Conservation (phyloP, 2,888 invertebrate species). For the Drosophila paramelanica region DNA sequence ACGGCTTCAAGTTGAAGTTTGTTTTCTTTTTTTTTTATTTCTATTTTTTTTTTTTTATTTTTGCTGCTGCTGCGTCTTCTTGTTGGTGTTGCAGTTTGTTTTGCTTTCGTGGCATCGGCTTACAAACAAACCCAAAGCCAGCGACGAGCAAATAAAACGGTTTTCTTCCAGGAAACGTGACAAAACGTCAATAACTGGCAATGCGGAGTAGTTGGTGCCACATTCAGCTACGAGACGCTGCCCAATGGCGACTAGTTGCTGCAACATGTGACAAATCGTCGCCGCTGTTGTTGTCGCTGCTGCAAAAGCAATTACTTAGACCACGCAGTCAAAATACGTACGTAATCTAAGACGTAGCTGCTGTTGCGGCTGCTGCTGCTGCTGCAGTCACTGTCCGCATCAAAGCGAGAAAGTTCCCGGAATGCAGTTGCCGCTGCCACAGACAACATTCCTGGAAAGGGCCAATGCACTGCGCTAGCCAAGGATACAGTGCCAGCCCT, state of each 20-base stretch:
- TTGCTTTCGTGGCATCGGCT: conserved; percentile 68
- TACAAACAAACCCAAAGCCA: conserved; percentile 75
- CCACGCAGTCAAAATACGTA: conserved; percentile 54
- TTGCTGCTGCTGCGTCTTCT: conserved; percentile 6
- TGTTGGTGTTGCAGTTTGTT: conserved; percentile 58
- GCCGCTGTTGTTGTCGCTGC: conserved; percentile 32
- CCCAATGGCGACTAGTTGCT: conserved; percentile 49
- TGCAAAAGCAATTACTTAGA: conserved; percentile 69
- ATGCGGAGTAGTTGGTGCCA: conserved; percentile 47
- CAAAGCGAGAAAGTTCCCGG: conserved; percentile 53
- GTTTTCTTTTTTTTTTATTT: conserved; percentile 56
- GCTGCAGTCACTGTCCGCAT: conserved; percentile 25
- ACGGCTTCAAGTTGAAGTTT: conserved; percentile 72
- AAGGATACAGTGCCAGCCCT: conserved; percentile 36
- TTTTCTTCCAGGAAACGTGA: conserved; percentile 83
- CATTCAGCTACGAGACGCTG: conserved; percentile 32
- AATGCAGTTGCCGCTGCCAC: conserved; percentile 57
- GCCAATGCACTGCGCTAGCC: conserved; percentile 48
- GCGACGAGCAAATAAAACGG: conserved; percentile 75
- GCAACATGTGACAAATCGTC: conserved; percentile 66
- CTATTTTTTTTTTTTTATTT: neutral
- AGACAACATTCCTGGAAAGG: conserved; percentile 74
- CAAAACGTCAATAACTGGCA: conserved; percentile 80
- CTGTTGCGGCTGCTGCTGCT: conserved; percentile 2
- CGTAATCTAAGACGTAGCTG: conserved; percentile 68